Conservation (phyloP, 2,888 invertebrate species). For the Drosophila incognita region DNA sequence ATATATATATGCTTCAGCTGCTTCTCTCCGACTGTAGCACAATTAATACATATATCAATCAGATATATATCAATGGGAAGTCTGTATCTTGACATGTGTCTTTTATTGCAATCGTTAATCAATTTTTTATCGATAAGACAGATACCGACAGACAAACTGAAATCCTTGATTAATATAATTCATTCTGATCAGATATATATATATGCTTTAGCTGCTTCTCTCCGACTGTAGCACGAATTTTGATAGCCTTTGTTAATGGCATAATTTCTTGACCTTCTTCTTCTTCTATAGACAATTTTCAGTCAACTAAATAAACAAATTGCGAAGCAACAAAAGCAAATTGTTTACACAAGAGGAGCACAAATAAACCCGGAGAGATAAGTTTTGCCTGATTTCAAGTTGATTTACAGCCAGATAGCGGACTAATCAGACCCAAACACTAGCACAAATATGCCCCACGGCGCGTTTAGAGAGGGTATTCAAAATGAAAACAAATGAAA, state of each 20-base stretch:
- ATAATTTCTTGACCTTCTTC: neutral
- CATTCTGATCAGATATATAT: neutral
- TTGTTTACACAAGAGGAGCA: constrained; percentile 15
- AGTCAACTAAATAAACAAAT: constrained; percentile 5
- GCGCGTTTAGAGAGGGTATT: constrained; percentile 25
- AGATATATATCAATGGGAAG: no score
- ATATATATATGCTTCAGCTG: neutral
- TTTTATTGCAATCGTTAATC: neutral
- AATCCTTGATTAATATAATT: neutral
- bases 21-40: neutral
- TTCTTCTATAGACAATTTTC: neutral
- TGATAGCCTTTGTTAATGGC: neutral
- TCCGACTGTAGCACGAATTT: neutral
- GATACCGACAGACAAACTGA: neutral
- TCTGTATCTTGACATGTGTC: no score
- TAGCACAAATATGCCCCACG: constrained; percentile 17
- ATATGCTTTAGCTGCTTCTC: neutral
- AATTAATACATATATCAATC: no score
- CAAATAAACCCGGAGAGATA: neutral
- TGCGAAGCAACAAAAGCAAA: neutral
- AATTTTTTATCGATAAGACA: neutral
- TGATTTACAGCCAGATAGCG: constrained; percentile 31
- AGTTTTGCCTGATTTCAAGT: constrained; percentile 4
- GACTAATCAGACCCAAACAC: constrained; percentile 16
- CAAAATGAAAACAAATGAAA: constrained; percentile 24